phyloP scores from a whole-genome alignment of 2,113 vertebrate genomes.

The Cervus canadensis region DNA sequence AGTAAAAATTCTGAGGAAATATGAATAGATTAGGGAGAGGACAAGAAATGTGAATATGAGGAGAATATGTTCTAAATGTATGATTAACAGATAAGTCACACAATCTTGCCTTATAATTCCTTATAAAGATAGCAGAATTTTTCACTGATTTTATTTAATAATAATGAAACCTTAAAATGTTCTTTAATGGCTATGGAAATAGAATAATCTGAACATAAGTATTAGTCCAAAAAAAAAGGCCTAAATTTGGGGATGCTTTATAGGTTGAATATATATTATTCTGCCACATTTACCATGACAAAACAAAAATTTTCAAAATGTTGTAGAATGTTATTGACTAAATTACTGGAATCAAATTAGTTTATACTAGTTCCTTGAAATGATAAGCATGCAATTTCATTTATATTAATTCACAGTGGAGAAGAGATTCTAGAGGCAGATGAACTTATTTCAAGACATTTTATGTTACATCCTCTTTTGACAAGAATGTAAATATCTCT shows the following conservation, averaged over 20 bases:
- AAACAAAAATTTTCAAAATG: neutral
- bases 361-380: neutral
- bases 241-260: neutral
- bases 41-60: neutral
- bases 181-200: neutral
- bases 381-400: neutral
- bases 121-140: neutral
- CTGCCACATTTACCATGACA: neutral
- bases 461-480: neutral
- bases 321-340: neutral
- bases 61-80: neutral
- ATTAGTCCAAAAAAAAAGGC: neutral
- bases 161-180: neutral
- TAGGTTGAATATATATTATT: neutral
- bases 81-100: neutral
- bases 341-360: neutral
- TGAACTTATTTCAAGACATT: slow-evolving; percentile 34
- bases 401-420: slow-evolving; percentile 28
- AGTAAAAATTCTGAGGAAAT: neutral
- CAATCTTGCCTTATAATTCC: neutral
- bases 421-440: neutral
- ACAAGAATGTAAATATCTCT: neutral
- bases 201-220: neutral
- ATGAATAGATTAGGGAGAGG: neutral
- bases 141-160: neutral